Conservation (phyloP, 2,113 vertebrate species). For the Callipepla squamata region DNA sequence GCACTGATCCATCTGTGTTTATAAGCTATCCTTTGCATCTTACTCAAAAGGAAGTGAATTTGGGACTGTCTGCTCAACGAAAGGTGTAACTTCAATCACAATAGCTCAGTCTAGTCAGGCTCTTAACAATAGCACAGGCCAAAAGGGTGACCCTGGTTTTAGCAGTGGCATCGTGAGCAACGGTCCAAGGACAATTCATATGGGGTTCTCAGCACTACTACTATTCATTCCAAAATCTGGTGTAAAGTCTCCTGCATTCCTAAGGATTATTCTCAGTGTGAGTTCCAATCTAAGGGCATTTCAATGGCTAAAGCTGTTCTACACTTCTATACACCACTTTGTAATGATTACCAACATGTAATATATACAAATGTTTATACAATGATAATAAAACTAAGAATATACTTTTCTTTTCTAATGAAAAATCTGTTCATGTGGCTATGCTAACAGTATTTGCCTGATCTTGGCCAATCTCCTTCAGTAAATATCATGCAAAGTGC, state of each 20-base stretch:
- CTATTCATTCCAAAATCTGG: not conserved
- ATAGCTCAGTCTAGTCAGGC: not conserved
- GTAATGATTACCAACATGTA: not conserved
- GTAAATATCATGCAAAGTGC: not conserved
- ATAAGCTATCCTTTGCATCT: not conserved
- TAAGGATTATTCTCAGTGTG: accelerated
- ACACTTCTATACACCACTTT: not conserved
- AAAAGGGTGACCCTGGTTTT: not conserved
- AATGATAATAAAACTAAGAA: not conserved
- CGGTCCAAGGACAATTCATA: not conserved
- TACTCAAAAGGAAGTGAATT: not conserved
- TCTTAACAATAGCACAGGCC: not conserved
- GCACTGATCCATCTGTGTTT: not conserved
- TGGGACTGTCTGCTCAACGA: not conserved
- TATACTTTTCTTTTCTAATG: not conserved
- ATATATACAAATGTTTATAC: not conserved
- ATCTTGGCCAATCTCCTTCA: not conserved
- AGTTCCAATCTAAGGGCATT: not conserved
- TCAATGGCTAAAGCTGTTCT: not conserved
- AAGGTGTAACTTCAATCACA: not conserved
- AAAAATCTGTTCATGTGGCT: not conserved
- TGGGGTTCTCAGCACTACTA: not conserved
- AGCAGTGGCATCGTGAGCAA: not conserved
- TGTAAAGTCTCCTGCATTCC: not conserved
- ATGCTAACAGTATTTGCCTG: not conserved